Evolutionary conservation across 1,140 invertebrate genomes (phyloP).

Genomic region (Drosophila grimshawi): DNA sequence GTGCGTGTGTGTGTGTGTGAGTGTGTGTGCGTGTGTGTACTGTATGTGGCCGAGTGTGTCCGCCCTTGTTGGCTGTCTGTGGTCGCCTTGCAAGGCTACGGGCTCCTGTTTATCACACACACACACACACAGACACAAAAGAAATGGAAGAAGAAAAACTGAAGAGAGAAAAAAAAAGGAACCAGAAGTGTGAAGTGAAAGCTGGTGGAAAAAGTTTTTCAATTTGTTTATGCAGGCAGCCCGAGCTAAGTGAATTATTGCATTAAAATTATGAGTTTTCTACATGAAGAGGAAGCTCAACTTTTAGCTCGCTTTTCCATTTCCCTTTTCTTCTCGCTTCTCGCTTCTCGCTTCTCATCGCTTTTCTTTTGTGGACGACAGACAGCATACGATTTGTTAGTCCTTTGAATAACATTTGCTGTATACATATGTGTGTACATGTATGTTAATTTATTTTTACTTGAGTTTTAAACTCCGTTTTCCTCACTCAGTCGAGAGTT

Average conservation of each 20-base stretch:
- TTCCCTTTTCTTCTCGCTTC: not conserved
- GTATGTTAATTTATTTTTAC: not conserved
- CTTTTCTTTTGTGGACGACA: not conserved
- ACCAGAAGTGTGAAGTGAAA: slow-evolving; percentile 55
- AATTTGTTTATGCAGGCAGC: slow-evolving; percentile 76
- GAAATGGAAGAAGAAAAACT: not conserved
- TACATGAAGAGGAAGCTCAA: slow-evolving; percentile 23
- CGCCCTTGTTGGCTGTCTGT: slow-evolving; percentile 3
- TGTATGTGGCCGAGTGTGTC: slow-evolving; percentile 5
- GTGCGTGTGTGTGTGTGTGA: not conserved
- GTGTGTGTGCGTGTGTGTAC: not conserved
- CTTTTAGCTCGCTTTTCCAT: slow-evolving; percentile 7
- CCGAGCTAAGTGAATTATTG: slow-evolving; percentile 74
- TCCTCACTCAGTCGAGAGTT: not conserved
- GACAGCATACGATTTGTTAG: slow-evolving; percentile 13
- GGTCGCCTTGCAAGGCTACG: slow-evolving; percentile 11
- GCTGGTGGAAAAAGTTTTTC: slow-evolving; percentile 71
- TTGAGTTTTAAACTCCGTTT: not conserved
- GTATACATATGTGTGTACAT: not conserved
- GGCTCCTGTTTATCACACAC: not conserved
- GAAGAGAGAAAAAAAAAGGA: not conserved
- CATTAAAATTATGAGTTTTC: slow-evolving; percentile 66
- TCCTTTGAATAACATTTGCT: slow-evolving; percentile 5
- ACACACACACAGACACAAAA: not conserved
- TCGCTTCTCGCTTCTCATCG: not conserved